These are phyloP conservation scores for Rhinolophus sinicus DNA, from an alignment of 2,113 vertebrate species.

Conservation along the genomic window DNA sequence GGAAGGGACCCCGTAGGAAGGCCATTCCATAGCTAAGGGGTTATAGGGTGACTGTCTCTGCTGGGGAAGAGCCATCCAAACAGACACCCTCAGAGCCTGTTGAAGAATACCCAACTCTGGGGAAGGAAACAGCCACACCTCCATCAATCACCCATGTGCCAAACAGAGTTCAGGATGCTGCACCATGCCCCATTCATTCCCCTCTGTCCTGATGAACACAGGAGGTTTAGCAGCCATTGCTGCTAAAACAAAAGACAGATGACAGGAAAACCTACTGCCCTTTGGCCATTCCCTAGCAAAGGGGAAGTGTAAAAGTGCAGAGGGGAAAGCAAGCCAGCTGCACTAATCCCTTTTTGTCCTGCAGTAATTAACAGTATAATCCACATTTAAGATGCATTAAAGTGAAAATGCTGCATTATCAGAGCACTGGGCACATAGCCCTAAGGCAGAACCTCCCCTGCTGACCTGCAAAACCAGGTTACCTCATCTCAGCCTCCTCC, in stretches of 20 bases:
- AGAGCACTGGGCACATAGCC: constrained; percentile 26
- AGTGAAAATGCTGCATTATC: constrained; percentile 63
- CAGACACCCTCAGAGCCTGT: background rate
- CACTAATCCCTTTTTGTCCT: constrained; percentile 70
- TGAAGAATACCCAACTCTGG: background rate
- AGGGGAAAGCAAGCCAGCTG: constrained; percentile 55
- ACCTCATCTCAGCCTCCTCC: constrained; percentile 61
- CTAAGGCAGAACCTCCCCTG: constrained; percentile 64
- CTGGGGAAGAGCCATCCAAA: background rate
- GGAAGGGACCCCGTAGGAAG: background rate
- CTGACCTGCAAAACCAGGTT: constrained; percentile 65
- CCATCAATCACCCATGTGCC: background rate
- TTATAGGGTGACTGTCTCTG: rapidly evolving
- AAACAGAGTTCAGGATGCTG: background rate
- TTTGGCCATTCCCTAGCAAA: constrained; percentile 47
- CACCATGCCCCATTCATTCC: rapidly evolving
- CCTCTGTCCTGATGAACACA: background rate
- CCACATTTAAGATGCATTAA: constrained; percentile 77
- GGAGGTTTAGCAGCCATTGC: background rate
- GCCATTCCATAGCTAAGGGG: background rate
- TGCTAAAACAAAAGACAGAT: constrained; percentile 67
- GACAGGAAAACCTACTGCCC: constrained; percentile 67
- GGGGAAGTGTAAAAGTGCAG: constrained; percentile 62
- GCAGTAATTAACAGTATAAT: constrained; percentile 80
- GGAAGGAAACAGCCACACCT: background rate